Evolutionary conservation across 2,113 vertebrate genomes (phyloP).

Genomic region (Hoplias malabaricus): DNA sequence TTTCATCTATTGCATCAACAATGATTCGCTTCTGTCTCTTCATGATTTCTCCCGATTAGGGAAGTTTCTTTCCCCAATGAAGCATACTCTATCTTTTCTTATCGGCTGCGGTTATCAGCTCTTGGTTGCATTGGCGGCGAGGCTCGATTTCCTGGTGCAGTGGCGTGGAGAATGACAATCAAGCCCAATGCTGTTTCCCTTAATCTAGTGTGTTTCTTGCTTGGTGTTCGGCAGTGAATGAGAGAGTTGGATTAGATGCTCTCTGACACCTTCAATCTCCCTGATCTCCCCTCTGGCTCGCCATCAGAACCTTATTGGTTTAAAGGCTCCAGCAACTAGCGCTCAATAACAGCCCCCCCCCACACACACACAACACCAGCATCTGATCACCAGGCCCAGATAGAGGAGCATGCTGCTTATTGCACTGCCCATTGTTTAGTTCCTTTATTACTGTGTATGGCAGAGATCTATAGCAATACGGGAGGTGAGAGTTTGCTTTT

Average conservation of each 20-base stretch:
- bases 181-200: background rate
- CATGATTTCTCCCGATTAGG: background rate
- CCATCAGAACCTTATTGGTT: constrained; percentile 15
- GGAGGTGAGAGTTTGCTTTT: background rate
- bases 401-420: background rate
- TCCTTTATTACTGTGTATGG: background rate
- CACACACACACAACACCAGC: background rate
- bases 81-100: background rate
- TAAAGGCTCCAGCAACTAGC: background rate
- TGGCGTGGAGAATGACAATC: constrained; percentile 8
- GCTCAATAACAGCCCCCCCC: background rate
- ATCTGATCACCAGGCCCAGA: background rate
- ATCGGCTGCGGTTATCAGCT: constrained; percentile 7
- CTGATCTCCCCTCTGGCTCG: constrained; percentile 1
- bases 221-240: constrained; percentile 5
- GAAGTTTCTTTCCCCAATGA: background rate
- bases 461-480: background rate
- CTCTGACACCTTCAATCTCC: constrained; percentile 30
- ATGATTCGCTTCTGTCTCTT: constrained; percentile 2
- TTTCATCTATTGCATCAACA: background rate
- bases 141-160: constrained; percentile 11
- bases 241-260: constrained; percentile 30
- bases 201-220: constrained; percentile 22
- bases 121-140: background rate
- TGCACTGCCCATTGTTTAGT: background rate